These are phyloP conservation scores for Acanthopagrus latus DNA, from an alignment of 2,797 vertebrate species.

Conservation along the genomic window DNA sequence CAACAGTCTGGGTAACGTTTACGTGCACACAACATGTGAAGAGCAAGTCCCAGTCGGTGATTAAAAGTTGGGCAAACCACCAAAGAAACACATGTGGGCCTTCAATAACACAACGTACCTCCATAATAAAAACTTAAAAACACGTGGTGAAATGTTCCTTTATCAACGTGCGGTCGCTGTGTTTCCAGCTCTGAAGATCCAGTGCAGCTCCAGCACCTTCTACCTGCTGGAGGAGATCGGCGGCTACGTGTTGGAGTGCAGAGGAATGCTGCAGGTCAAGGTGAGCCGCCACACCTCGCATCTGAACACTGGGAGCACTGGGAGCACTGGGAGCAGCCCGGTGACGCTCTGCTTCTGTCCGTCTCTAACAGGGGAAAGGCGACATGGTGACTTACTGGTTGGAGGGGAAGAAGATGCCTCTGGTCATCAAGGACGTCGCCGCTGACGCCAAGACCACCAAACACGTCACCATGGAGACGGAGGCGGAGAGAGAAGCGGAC, in stretches of 20 bases:
- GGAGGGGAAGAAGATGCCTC: constrained; percentile 83
- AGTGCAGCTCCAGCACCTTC: constrained; percentile 87
- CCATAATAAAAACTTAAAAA: no score
- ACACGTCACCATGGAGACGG: constrained; percentile 44
- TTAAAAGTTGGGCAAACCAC: no score
- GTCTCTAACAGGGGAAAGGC: constrained; percentile 85
- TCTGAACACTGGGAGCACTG: background rate
- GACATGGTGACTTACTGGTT: constrained; percentile 92
- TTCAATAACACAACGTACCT: no score
- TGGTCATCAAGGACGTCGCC: constrained; percentile 55
- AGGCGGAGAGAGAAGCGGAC: constrained; percentile 39
- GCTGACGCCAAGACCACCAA: constrained; percentile 26
- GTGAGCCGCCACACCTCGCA: constrained; percentile 66
- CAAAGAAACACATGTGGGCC: no score
- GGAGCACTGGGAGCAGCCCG: background rate
- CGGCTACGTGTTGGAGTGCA: constrained; percentile 85
- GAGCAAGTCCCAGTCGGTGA: no score
- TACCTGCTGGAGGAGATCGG: constrained; percentile 90
- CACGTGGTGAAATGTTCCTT: no score
- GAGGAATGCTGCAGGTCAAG: constrained; percentile 90
- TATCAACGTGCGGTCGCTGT: background rate
- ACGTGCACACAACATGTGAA: no score
- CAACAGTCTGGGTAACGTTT: constrained; percentile 87
- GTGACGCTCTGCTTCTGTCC: background rate
- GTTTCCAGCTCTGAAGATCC: constrained; percentile 89